A percentile compares a stretch with the other conserved stretches of the same genome.
Conservation (phyloP, 1,140 invertebrate genomes). For the Gerris buenoi region DNA sequence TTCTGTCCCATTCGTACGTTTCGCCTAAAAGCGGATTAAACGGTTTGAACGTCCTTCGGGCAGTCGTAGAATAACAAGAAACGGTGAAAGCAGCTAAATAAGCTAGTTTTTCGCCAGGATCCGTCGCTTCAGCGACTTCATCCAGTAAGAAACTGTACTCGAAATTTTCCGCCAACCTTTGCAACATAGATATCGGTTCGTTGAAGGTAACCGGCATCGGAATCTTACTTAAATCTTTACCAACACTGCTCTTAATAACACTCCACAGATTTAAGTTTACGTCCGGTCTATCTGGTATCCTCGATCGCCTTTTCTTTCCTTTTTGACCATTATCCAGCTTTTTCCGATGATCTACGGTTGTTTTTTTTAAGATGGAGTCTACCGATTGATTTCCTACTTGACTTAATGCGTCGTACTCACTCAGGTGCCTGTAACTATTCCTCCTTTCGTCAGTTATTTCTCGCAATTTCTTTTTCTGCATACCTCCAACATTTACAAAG, state of each 20-base stretch:
- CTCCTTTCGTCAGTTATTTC: no score
- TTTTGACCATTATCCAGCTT: background rate
- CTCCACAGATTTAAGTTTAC: background rate
- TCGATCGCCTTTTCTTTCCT: background rate
- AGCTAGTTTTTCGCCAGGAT: constrained; percentile 74
- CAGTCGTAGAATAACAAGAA: constrained; percentile 84
- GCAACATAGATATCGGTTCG: constrained; percentile 94
- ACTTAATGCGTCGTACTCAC: no score
- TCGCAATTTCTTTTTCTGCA: background rate
- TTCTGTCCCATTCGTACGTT: constrained; percentile 92
- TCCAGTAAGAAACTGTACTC: constrained; percentile 90
- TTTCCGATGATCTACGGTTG: background rate
- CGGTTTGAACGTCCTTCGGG: constrained; percentile 53
- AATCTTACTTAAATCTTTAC: constrained; percentile 2
- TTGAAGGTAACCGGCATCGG: constrained; percentile 68
- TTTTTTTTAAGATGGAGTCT: no score
- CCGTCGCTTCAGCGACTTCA: constrained; percentile 26
- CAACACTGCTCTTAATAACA: background rate
- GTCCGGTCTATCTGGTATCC: background rate
- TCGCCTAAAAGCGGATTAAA: constrained; percentile 84
- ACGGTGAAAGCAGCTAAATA: constrained; percentile 92
- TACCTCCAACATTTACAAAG: background rate
- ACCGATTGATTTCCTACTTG: no score
- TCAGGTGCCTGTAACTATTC: no score
- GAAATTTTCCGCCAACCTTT: constrained; percentile 92